Percentiles rank a stretch among this genome's conserved stretches.
These are phyloP conservation scores for Drosophila varians DNA, from an alignment of 1,140 invertebrate genomes.

Conservation along the genomic window DNA sequence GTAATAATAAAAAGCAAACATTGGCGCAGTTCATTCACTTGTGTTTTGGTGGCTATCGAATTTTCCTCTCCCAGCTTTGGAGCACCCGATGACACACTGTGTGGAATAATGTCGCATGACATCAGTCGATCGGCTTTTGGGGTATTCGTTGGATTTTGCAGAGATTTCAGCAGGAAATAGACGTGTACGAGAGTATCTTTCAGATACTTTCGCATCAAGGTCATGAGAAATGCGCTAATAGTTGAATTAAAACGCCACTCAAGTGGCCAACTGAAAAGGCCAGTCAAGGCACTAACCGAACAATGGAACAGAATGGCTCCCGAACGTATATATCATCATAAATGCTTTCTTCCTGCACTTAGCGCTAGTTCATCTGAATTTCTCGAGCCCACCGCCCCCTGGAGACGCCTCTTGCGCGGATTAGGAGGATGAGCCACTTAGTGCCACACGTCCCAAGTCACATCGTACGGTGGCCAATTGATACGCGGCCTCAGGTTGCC, in stretches of 20 bases:
- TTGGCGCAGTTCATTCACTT: slow-evolving; percentile 66
- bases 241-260: slow-evolving; percentile 61
- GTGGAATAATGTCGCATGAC: slow-evolving; percentile 52
- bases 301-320: slow-evolving; percentile 26
- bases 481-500: slow-evolving; percentile 72
- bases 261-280: slow-evolving; percentile 59
- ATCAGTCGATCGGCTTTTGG: slow-evolving; percentile 57
- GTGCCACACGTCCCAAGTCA: slow-evolving; percentile 71
- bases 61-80: slow-evolving; percentile 13
- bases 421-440: slow-evolving; percentile 74
- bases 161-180: slow-evolving; percentile 15
- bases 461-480: slow-evolving; percentile 53
- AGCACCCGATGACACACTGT: slow-evolving; percentile 48
- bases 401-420: slow-evolving; percentile 22
- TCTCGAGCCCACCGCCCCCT: slow-evolving; percentile 9
- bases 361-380: slow-evolving; percentile 41
- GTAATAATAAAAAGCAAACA: slow-evolving; percentile 48
- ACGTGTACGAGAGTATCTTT: slow-evolving; percentile 1
- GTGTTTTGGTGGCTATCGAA: slow-evolving; percentile 38
- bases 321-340: slow-evolving; percentile 51
- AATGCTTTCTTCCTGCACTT: slow-evolving; percentile 79
- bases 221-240: slow-evolving; percentile 52
- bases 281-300: slow-evolving; percentile 29
- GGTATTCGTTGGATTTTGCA: slow-evolving; percentile 6
- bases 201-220: slow-evolving; percentile 38